A percentile compares a stretch with the other conserved stretches of the same genome.
phyloP scores from a whole-genome alignment of 2,113 vertebrate species.

The Ceyx melanurus region DNA sequence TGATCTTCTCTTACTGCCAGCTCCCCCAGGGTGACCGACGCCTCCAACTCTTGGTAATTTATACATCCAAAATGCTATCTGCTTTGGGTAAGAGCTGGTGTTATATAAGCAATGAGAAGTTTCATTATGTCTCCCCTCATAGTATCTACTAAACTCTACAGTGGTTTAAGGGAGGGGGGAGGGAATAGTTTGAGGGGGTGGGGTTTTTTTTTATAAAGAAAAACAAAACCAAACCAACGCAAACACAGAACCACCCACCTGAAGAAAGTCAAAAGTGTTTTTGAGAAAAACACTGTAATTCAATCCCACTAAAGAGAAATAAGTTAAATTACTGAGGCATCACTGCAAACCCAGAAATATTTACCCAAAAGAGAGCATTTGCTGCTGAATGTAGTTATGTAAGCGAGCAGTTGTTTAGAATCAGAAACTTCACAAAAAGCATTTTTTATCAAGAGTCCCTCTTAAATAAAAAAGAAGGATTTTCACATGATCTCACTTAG shows the following conservation, averaged over 20 bases:
- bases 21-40: neutral
- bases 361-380: neutral
- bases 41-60: neutral
- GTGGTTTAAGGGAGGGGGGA: neutral
- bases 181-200: neutral
- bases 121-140: neutral
- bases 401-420: constrained; percentile 26
- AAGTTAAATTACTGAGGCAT: neutral
- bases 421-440: neutral
- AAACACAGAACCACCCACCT: neutral
- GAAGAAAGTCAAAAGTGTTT: constrained; percentile 9
- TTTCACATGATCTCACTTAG: constrained; percentile 75
- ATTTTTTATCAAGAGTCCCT: constrained; percentile 27
- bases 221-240: neutral
- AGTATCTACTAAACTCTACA: neutral
- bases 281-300: neutral
- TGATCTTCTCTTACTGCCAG: neutral
- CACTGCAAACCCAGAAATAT: neutral
- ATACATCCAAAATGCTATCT: rapidly evolving
- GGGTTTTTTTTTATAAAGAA: neutral
- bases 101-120: neutral
- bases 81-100: neutral
- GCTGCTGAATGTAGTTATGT: neutral
- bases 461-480: constrained; percentile 34
- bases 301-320: neutral